Percentiles rank a stretch among this genome's conserved stretches.
Conservation (phyloP, 2,888 invertebrate species). For the Villa cingulata region DNA sequence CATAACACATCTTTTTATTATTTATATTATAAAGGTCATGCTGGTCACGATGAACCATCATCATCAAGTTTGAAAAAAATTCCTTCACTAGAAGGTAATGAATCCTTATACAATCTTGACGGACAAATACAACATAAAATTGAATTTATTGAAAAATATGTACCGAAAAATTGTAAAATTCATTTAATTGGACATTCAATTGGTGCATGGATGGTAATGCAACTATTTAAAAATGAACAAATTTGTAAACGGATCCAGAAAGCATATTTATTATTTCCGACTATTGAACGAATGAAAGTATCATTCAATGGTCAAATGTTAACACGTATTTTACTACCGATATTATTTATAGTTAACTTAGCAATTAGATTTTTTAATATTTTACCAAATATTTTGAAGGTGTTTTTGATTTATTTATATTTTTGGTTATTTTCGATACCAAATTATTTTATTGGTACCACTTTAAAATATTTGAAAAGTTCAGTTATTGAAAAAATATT, state of each 20-base stretch:
- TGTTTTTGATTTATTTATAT: slow-evolving; percentile 42
- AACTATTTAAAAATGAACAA: slow-evolving; percentile 48
- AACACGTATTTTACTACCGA: slow-evolving; percentile 45
- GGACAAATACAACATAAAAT: slow-evolving; percentile 48
- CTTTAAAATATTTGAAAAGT: slow-evolving; percentile 45
- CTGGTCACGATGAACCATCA: slow-evolving; percentile 65
- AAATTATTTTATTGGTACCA: slow-evolving; percentile 36
- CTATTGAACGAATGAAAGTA: slow-evolving; percentile 67
- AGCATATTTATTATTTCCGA: slow-evolving; percentile 70
- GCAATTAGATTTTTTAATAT: slow-evolving; percentile 39
- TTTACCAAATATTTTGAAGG: slow-evolving; percentile 42
- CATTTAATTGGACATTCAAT: slow-evolving; percentile 85
- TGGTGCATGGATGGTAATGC: slow-evolving; percentile 70
- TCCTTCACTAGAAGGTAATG: slow-evolving; percentile 40
- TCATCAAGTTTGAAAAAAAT: slow-evolving; percentile 37
- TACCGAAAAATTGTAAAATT: slow-evolving; percentile 58
- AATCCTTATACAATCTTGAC: slow-evolving; percentile 53
- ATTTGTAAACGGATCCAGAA: slow-evolving; percentile 45
- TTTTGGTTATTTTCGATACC: slow-evolving; percentile 42
- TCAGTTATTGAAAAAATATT: slow-evolving; percentile 49
- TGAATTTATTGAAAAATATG: slow-evolving; percentile 54
- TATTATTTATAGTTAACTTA: slow-evolving; percentile 37
- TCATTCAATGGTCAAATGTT: slow-evolving; percentile 59
- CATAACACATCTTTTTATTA: not conserved
- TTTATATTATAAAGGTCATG: slow-evolving; percentile 39